Evolutionary conservation across 64 coral and sea anemone species (phyloP).

Genomic region (Pachyseris speciosa): DNA sequence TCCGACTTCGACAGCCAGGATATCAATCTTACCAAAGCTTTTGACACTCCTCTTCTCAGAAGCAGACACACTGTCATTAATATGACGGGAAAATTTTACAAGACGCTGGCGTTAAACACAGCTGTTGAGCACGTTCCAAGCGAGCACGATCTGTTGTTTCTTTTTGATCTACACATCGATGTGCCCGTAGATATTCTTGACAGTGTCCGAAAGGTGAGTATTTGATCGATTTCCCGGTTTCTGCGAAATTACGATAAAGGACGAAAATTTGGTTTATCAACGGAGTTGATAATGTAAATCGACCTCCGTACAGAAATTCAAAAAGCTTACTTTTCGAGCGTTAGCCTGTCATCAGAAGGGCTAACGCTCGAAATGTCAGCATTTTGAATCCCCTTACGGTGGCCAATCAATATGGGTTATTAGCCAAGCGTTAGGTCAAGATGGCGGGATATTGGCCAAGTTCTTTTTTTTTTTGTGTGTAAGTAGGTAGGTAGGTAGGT

Average conservation of each 20-base stretch:
- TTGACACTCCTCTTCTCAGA: conserved; percentile 39
- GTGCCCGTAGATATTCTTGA: conserved; percentile 41
- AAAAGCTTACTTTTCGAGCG: no score
- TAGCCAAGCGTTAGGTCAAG: no score
- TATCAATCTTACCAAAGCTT: conserved; percentile 20
- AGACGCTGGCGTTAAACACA: conserved; percentile 40
- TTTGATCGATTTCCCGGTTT: background rate
- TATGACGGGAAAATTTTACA: conserved; percentile 44
- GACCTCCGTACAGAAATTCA: no score
- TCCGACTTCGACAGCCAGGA: conserved; percentile 59
- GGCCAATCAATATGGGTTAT: no score
- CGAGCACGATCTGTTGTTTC: background rate
- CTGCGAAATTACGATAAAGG: no score
- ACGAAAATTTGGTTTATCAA: background rate
- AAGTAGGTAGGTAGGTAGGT: no score
- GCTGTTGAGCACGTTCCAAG: background rate
- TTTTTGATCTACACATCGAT: conserved; percentile 13
- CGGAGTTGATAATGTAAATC: background rate
- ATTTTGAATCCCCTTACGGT: no score
- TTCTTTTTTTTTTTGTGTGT: no score
- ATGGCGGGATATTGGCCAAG: no score
- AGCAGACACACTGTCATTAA: conserved; percentile 46
- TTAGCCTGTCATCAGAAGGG: no score
- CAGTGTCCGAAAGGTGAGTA: background rate
- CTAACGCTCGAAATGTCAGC: no score